Evolutionary conservation across 2,888 invertebrate genomes (phyloP), one percentile per base, ranked within the genome.

Genomic region (Callosobruchus maculatus): DNA sequence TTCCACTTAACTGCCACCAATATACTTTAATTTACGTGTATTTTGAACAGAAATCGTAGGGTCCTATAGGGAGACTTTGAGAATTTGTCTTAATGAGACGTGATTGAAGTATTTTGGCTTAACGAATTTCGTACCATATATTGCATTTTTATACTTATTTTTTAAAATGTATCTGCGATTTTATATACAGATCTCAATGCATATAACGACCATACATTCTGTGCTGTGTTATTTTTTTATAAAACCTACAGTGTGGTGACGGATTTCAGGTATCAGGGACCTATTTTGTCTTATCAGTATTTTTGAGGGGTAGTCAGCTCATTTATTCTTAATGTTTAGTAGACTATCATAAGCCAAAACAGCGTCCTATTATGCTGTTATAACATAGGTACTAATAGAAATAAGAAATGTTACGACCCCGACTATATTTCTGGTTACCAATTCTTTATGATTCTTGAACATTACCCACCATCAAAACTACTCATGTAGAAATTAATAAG

Each of bases 111-210:
- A 31, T 71, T 71, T 26, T 31, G 31, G 22, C 21, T 49, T 68
- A 49, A 49, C 13, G 49, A 13, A 49, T 13, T 49, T 49, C 49
- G 49, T 49, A 49, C 49, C 49, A 13, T 70, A 18, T 71, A 31
- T 20, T 71, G 69, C 73, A 30, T 67, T 76, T 77, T 74, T 78
- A 73, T 73, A 76, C 70, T 77, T 74, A 76, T 77, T 76, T 31
- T 74, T 74, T 74, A 67, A 72, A 68, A 70, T 22, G 20, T 71
- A 67, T 74, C 22, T 22, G 70, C 69, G 9, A 31, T 21, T 22
- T 67, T 72, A 18, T 72, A 22, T 22, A 69, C 20, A 70, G 49
- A 21, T 22, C 31, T 31, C 22, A 30, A 26, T 20, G 22, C 26
- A 30, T 71, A 22, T 71, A 31, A n/a, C 49, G 67, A 74, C 71